Conservation (phyloP, 2,113 vertebrate species). For the Cephalopholis sonnerati region DNA sequence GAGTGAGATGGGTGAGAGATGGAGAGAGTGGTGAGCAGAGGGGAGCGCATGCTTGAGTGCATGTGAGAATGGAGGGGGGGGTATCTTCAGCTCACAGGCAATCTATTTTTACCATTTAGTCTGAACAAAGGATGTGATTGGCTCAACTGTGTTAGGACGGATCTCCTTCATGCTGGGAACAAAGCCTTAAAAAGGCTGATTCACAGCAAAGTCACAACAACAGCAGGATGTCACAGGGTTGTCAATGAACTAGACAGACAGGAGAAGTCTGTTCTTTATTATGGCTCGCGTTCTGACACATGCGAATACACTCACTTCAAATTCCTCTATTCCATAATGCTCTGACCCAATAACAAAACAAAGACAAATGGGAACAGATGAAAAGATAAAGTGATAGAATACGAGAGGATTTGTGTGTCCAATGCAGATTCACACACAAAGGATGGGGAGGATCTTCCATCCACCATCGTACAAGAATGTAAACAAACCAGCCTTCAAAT, state of each 20-base stretch:
- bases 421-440: constrained; percentile 34
- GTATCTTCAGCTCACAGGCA: constrained; percentile 71
- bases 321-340: constrained; percentile 27
- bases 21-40: constrained; percentile 61
- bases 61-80: constrained; percentile 55
- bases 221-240: constrained; percentile 53
- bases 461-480: constrained; percentile 78
- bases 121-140: constrained; percentile 80
- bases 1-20: constrained; percentile 60
- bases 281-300: constrained; percentile 33
- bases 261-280: constrained; percentile 45
- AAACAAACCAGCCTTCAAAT: constrained; percentile 81
- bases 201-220: constrained; percentile 74
- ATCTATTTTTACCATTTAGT: constrained; percentile 85
- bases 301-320: constrained; percentile 13
- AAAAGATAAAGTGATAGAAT: constrained; percentile 31
- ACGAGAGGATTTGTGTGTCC: constrained; percentile 39
- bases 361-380: constrained; percentile 6
- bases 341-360: constrained; percentile 11
- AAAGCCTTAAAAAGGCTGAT: constrained; percentile 74
- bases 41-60: constrained; percentile 68
- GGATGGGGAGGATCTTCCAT: constrained; percentile 47
- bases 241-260: constrained; percentile 57
- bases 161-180: constrained; percentile 67
- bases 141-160: constrained; percentile 65